These are phyloP conservation scores for Caenorhabditis remanei DNA, from an alignment of 1,140 invertebrate genomes.

Conservation along the genomic window DNA sequence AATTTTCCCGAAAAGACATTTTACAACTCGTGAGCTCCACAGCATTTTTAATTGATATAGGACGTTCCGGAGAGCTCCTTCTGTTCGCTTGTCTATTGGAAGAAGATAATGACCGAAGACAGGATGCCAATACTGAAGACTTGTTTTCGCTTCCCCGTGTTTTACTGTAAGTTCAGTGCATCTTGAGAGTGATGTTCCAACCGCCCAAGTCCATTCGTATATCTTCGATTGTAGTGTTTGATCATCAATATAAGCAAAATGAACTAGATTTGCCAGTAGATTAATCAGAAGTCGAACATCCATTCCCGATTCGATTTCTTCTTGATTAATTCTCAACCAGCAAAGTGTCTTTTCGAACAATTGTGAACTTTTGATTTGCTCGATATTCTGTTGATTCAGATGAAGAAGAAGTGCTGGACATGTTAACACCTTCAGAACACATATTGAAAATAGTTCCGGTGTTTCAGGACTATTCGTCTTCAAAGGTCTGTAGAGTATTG, in stretches of 20 bases:
- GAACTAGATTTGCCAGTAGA: conserved; percentile 15
- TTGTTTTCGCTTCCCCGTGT: conserved; percentile 26
- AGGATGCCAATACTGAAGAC: conserved; percentile 62
- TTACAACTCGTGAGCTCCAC: conserved; percentile 58
- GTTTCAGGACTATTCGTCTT: neutral
- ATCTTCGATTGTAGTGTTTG: conserved; percentile 21
- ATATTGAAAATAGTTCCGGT: conserved; percentile 27
- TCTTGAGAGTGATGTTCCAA: conserved; percentile 39
- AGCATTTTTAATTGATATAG: conserved; percentile 56
- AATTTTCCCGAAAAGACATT: conserved; percentile 53
- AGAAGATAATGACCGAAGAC: conserved; percentile 61
- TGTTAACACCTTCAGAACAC: conserved; percentile 50
- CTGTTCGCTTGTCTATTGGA: conserved; percentile 59
- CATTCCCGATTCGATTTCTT: conserved; percentile 21
- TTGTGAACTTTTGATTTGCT: conserved; percentile 2
- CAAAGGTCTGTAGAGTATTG: conserved; percentile 60
- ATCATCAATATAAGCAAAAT: conserved; percentile 10
- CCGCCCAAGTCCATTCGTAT: conserved; percentile 55
- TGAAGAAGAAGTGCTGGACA: conserved; percentile 60
- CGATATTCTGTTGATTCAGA: conserved; percentile 37
- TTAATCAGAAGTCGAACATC: conserved; percentile 17
- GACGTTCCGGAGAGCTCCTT: conserved; percentile 58
- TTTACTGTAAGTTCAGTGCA: conserved; percentile 57
- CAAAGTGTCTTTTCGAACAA: conserved; percentile 1
- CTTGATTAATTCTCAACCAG: neutral